These are phyloP conservation scores for Bombyx mori DNA, from an alignment of 1,140 invertebrate species.

Conservation along the genomic window ASM3026992v2 NC_085120.1:12494501-12495000, in stretches of 20 bases:
- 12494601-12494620: background rate
- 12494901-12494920: constrained; percentile 8
- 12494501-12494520: no score
- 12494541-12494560: no score
- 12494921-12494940: no score
- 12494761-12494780: constrained; percentile 89
- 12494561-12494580: no score
- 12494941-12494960: no score
- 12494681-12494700: constrained; percentile 87
- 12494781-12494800: constrained; percentile 73
- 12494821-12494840: constrained; percentile 71
- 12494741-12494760: constrained; percentile 95
- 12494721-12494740: constrained; percentile 85
- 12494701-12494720: constrained; percentile 97
- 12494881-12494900: constrained; percentile 31
- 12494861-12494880: constrained; percentile 77
- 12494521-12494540: no score
- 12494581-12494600: background rate
- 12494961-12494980: no score
- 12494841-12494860: constrained; percentile 70
- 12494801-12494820: constrained; percentile 73
- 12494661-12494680: constrained; percentile 75
- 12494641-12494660: no score
- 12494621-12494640: background rate
- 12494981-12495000: no score